Evolutionary conservation across 2,888 invertebrate species (phyloP).

Genomic region (Smittia sp.): DNA sequence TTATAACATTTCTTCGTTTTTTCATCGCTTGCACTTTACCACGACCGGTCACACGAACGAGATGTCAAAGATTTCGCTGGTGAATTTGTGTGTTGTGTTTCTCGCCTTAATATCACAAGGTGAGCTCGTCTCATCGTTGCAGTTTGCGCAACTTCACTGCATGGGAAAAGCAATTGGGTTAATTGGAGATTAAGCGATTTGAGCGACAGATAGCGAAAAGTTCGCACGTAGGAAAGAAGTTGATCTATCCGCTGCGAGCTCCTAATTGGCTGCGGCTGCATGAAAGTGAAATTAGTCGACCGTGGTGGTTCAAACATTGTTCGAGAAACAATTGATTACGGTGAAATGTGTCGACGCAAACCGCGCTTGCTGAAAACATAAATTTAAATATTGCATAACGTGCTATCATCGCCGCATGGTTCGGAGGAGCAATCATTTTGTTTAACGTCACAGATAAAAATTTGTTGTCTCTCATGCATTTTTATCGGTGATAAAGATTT

Average conservation of each 20-base stretch:
- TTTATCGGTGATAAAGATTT: no score
- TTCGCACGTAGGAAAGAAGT: not conserved
- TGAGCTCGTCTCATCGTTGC: not conserved
- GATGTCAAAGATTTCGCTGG: constrained; percentile 39
- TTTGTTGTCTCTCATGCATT: not conserved
- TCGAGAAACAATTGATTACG: constrained; percentile 13
- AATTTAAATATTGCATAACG: constrained; percentile 6
- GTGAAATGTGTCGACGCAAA: not conserved
- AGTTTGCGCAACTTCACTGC: not conserved
- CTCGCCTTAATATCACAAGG: constrained; percentile 35
- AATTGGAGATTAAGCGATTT: not conserved
- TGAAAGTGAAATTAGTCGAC: not conserved
- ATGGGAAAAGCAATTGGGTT: constrained; percentile 9
- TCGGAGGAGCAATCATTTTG: not conserved
- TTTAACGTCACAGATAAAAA: not conserved
- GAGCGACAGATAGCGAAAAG: not conserved
- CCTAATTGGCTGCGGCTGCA: not conserved
- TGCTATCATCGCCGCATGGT: not conserved
- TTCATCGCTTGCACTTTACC: not conserved
- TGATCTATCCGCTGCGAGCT: not conserved
- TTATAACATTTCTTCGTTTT: not conserved
- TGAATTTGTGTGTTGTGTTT: constrained; percentile 30
- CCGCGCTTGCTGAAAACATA: not conserved
- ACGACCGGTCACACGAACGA: constrained; percentile 5
- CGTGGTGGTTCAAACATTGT: not conserved